Percentiles rank a stretch among this genome's conserved stretches.
These are phyloP conservation scores for Drosophila kurseongensis DNA, from an alignment of 1,140 invertebrate species.

Conservation along the genomic window DNA sequence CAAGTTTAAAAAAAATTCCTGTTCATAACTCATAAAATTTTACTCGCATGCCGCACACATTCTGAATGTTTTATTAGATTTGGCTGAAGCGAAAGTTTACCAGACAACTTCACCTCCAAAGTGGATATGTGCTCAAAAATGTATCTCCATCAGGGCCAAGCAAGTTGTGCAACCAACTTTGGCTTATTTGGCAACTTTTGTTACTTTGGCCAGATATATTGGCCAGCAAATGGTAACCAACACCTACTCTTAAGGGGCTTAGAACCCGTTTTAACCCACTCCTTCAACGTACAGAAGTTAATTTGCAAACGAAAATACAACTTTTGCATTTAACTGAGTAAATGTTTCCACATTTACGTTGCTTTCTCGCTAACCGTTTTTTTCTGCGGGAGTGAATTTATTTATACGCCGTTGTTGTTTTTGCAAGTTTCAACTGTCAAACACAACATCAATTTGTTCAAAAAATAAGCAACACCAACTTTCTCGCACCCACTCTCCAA, in stretches of 20 bases:
- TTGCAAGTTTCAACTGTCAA: conserved; percentile 83
- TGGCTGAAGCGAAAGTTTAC: conserved; percentile 32
- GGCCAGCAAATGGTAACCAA: conserved; percentile 60
- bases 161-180: conserved; percentile 45
- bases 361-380: conserved; percentile 22
- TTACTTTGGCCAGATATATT: conserved; percentile 46
- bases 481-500: conserved; percentile 53
- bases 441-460: conserved; percentile 84
- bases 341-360: conserved; percentile 67
- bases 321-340: conserved; percentile 81
- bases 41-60: conserved; percentile 39
- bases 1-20: conserved; percentile 7
- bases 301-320: conserved; percentile 82
- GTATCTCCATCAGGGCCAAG: conserved; percentile 17
- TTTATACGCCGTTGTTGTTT: conserved; percentile 78
- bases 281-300: conserved; percentile 60
- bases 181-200: conserved; percentile 45
- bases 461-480: conserved; percentile 78
- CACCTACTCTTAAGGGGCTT: conserved; percentile 32
- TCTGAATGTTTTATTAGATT: conserved; percentile 53
- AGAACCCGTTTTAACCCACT: neutral
- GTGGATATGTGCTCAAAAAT: conserved; percentile 17
- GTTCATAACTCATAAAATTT: conserved; percentile 49
- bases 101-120: conserved; percentile 30
- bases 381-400: conserved; percentile 55